Conservation (phyloP, 1,140 invertebrate species). For the Papilio polytes region DNA sequence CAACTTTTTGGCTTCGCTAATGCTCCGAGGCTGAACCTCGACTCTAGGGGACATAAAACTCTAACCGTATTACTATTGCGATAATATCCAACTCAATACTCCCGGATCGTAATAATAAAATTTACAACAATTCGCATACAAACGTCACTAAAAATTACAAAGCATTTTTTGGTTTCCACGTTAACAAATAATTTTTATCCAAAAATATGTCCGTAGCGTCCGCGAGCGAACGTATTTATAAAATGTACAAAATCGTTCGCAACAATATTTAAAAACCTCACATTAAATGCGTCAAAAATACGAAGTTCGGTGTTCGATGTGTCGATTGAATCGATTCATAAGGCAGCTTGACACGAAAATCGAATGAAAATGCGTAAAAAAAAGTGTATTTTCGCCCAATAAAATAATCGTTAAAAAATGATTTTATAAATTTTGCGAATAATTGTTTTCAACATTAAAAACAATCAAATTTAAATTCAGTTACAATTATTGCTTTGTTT, state of each 20-base stretch:
- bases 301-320: constrained; percentile 47
- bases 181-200: constrained; percentile 69
- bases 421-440: background rate
- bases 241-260: constrained; percentile 36
- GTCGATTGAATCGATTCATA: constrained; percentile 48
- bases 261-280: constrained; percentile 42
- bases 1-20: constrained; percentile 77
- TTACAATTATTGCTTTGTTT: constrained; percentile 20
- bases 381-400: background rate
- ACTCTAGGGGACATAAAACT: background rate
- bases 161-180: constrained; percentile 76
- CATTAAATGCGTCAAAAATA: constrained; percentile 51
- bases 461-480: constrained; percentile 2
- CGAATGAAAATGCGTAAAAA: background rate
- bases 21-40: background rate
- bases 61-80: background rate
- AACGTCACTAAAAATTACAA: constrained; percentile 63
- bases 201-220: constrained; percentile 59
- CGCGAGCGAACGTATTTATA: background rate
- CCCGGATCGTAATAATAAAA: background rate
- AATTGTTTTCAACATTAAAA: constrained; percentile 4
- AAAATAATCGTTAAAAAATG: constrained; percentile 2
- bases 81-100: background rate
- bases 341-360: constrained; percentile 49
- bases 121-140: constrained; percentile 38